Conservation (phyloP, 1,140 invertebrate genomes). For the Subanguina moxae region DNA sequence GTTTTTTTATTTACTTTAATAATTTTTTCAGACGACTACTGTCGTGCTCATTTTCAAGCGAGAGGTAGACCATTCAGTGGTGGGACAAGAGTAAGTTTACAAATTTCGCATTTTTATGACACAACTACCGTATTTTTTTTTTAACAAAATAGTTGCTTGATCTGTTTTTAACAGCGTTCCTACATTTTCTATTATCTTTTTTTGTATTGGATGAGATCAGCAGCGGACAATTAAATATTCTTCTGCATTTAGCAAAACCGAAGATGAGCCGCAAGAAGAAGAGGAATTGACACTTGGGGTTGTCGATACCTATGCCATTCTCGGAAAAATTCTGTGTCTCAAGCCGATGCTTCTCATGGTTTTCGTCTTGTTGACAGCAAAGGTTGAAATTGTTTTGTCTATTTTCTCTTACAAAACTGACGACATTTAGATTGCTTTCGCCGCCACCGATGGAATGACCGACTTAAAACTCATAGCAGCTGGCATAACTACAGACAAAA, state of each 20-base stretch:
- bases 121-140: too few relatives aligned
- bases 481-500: conserved; percentile 87
- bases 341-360: conserved; percentile 73
- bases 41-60: conserved; percentile 81
- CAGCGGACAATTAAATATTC: too few relatives aligned
- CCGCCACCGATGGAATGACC: conserved; percentile 88
- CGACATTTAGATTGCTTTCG: conserved; percentile 72
- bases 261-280: conserved; percentile 50
- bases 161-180: too few relatives aligned
- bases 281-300: conserved; percentile 66
- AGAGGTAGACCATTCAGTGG: conserved; percentile 66
- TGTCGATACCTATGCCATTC: conserved; percentile 75
- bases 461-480: conserved; percentile 70
- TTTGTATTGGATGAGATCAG: too few relatives aligned
- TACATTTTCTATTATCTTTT: too few relatives aligned
- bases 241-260: conserved; percentile 16
- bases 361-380: conserved; percentile 79
- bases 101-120: not conserved
- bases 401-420: not conserved
- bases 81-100: conserved; percentile 3
- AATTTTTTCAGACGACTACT: conserved; percentile 69
- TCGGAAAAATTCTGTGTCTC: conserved; percentile 78
- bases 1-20: not conserved
- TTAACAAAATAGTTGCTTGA: too few relatives aligned
- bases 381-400: conserved; percentile 62